Evolutionary conservation across 2,113 vertebrate genomes (phyloP).

Genomic region (Leuciscus idus): DNA sequence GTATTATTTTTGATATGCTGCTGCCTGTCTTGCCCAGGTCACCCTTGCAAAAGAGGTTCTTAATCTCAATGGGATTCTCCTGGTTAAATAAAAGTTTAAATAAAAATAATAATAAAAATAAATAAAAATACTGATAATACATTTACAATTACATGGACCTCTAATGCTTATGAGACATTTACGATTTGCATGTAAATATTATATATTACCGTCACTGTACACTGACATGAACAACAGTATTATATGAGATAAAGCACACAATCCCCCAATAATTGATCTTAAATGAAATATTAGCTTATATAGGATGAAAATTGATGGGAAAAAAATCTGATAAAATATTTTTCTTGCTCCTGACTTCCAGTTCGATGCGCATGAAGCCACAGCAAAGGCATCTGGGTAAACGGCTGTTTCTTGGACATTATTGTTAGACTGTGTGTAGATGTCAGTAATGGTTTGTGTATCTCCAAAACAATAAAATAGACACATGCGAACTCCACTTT

Average conservation of each 20-base stretch:
- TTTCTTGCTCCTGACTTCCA: too few species aligned
- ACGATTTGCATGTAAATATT: too few species aligned
- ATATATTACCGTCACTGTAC: background rate
- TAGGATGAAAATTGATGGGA: background rate
- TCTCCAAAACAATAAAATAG: background rate
- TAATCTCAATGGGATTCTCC: too few species aligned
- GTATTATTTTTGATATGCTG: too few species aligned
- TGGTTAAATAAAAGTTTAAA: too few species aligned
- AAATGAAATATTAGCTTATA: background rate
- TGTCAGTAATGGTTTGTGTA: background rate
- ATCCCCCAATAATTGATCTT: background rate
- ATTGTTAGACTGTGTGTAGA: background rate
- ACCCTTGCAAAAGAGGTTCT: too few species aligned
- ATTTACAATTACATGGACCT: background rate
- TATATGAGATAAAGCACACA: background rate
- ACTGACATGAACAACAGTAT: background rate
- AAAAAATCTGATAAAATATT: too few species aligned
- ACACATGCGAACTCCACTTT: background rate
- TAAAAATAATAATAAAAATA: too few species aligned
- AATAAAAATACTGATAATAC: conserved; percentile 1
- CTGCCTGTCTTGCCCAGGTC: too few species aligned
- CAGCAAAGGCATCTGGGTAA: background rate
- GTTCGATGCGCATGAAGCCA: background rate
- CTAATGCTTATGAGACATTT: too few species aligned
- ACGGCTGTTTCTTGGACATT: background rate